A percentile compares a stretch with the other conserved stretches of the same genome.
Evolutionary conservation across 1,140 invertebrate genomes (phyloP).

Genomic region (Anadara kagoshimensis): DNA sequence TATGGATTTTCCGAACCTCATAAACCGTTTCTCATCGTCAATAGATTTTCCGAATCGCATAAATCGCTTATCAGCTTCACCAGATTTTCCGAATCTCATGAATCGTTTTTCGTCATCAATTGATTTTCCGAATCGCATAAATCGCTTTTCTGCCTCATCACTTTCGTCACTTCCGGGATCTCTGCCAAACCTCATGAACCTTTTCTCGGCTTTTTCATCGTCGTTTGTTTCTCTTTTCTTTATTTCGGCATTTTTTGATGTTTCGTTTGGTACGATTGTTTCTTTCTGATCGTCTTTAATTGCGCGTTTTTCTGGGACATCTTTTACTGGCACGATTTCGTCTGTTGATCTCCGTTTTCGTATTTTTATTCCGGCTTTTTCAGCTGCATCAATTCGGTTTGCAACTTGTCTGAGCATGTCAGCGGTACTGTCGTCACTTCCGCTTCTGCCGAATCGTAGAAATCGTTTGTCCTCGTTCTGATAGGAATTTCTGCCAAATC

Average conservation of each 20-base stretch:
- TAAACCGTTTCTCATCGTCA: slow-evolving; percentile 55
- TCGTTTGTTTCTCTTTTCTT: slow-evolving; percentile 45
- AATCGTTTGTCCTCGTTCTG: slow-evolving; percentile 51
- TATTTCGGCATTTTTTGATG: slow-evolving; percentile 37
- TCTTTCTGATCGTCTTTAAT: neutral
- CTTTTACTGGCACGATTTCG: slow-evolving; percentile 15
- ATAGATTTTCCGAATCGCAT: slow-evolving; percentile 49
- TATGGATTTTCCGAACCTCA: slow-evolving; percentile 45
- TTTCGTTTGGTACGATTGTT: slow-evolving; percentile 9
- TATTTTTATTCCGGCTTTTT: slow-evolving; percentile 39
- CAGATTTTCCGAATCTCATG: slow-evolving; percentile 49
- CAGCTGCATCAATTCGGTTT: slow-evolving; percentile 38
- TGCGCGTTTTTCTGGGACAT: slow-evolving; percentile 14
- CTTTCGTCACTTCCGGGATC: neutral
- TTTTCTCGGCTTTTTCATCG: slow-evolving; percentile 44
- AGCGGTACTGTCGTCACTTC: slow-evolving; percentile 37
- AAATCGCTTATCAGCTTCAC: slow-evolving; percentile 41
- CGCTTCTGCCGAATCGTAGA: slow-evolving; percentile 57
- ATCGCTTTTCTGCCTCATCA: slow-evolving; percentile 43
- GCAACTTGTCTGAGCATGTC: slow-evolving; percentile 40
- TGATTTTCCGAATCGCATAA: slow-evolving; percentile 54
- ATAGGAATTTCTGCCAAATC: slow-evolving; percentile 58
- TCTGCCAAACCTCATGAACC: slow-evolving; percentile 65
- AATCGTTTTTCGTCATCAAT: slow-evolving; percentile 44
- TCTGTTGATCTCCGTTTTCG: slow-evolving; percentile 48